phyloP scores from a whole-genome alignment of 1,140 invertebrate genomes.

The Drosophila nigromelanica region DNA sequence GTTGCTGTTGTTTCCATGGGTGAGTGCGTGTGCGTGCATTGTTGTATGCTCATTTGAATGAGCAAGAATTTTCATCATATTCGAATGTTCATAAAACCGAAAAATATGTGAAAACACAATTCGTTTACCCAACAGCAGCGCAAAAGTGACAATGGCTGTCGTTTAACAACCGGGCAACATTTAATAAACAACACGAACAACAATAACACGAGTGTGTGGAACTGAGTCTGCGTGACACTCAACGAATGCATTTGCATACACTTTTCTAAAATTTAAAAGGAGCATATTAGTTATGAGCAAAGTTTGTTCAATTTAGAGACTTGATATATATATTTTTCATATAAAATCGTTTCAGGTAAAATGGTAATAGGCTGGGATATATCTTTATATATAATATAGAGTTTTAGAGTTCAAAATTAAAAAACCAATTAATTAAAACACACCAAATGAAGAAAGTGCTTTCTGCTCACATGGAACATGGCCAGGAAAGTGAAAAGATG shows the following conservation, averaged over 20 bases:
- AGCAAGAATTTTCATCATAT: slow-evolving; percentile 50
- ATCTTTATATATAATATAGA: too few relatives aligned
- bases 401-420: too few relatives aligned
- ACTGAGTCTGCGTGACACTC: slow-evolving; percentile 41
- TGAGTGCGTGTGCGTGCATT: slow-evolving; percentile 60
- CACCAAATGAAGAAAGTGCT: slow-evolving; percentile 17
- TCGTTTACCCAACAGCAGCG: slow-evolving; percentile 38
- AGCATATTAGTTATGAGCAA: too few relatives aligned
- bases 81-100: slow-evolving; percentile 35
- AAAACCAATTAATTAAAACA: too few relatives aligned
- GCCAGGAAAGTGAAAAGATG: too few relatives aligned
- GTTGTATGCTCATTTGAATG: slow-evolving; percentile 65
- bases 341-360: too few relatives aligned
- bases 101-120: slow-evolving; percentile 63
- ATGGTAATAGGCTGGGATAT: too few relatives aligned
- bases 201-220: slow-evolving; percentile 22
- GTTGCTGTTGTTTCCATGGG: slow-evolving; percentile 16
- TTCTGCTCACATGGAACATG: too few relatives aligned
- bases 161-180: slow-evolving; percentile 49
- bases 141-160: slow-evolving; percentile 28
- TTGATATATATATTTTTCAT: too few relatives aligned
- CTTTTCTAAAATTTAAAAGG: too few relatives aligned
- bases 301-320: too few relatives aligned
- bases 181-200: slow-evolving; percentile 57
- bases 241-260: slow-evolving; percentile 41